Evolutionary conservation across 2,113 vertebrate species (phyloP).

Genomic region (Sinocyclocheilus anshuiensis): DNA sequence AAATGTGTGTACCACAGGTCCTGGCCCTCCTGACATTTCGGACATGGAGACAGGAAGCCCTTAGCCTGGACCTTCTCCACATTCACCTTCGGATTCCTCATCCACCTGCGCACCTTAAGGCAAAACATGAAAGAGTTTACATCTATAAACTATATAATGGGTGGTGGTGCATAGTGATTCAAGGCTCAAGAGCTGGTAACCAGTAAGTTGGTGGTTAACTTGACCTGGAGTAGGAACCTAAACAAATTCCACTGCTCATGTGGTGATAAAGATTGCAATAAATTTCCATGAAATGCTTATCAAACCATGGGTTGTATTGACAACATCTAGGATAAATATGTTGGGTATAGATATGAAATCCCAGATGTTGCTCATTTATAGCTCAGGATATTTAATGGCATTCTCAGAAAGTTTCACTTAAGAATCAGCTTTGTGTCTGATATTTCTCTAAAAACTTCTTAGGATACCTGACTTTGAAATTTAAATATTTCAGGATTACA

Average conservation of each 20-base stretch:
- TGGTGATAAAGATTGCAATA: background rate
- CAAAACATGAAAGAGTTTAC: constrained; percentile 9
- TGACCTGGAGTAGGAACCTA: background rate
- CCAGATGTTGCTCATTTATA: background rate
- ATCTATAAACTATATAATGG: background rate
- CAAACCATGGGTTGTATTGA: background rate
- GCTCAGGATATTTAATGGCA: background rate
- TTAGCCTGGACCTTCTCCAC: constrained; percentile 85
- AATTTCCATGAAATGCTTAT: background rate
- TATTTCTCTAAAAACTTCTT: background rate
- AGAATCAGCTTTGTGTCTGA: background rate
- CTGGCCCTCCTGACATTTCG: constrained; percentile 78
- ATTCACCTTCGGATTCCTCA: constrained; percentile 87
- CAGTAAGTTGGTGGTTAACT: background rate
- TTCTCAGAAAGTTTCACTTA: background rate
- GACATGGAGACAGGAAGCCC: constrained; percentile 78
- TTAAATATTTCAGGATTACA: too few relatives aligned
- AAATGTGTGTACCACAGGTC: constrained; percentile 82
- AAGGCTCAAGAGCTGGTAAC: background rate
- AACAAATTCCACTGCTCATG: background rate
- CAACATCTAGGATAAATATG: background rate
- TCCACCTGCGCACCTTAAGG: constrained; percentile 91
- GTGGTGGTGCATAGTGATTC: background rate
- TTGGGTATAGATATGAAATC: background rate
- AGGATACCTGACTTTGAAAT: too few relatives aligned